These are phyloP conservation scores for Philereme transversata DNA, from an alignment of 2,888 invertebrate species.

Conservation along the genomic window DNA sequence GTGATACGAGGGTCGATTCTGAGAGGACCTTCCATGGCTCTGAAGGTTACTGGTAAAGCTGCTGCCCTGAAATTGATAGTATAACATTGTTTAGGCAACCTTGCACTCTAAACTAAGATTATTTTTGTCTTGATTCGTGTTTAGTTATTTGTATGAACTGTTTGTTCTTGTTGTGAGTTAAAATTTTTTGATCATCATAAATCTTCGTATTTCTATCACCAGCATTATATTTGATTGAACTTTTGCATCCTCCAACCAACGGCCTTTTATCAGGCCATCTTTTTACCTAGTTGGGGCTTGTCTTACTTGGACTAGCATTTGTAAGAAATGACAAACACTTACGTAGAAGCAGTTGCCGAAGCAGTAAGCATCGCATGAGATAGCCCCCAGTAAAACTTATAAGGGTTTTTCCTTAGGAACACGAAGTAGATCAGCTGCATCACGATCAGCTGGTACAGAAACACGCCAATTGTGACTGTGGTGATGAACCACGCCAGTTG, in stretches of 20 bases:
- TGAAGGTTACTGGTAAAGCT: conserved; percentile 94
- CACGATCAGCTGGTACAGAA: conserved; percentile 92
- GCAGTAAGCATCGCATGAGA: conserved; percentile 94
- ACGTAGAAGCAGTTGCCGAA: conserved; percentile 96
- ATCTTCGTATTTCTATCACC: too few species aligned
- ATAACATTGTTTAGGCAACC: not conserved
- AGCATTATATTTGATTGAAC: too few species aligned
- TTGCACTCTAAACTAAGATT: too few species aligned
- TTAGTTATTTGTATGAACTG: too few species aligned
- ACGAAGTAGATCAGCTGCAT: conserved; percentile 93
- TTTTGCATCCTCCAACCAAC: too few species aligned
- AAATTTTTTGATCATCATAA: too few species aligned
- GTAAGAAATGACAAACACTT: conserved; percentile 65
- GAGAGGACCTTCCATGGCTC: conserved; percentile 93
- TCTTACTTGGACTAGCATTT: not conserved
- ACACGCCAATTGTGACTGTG: conserved; percentile 91
- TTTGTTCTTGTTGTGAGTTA: not conserved
- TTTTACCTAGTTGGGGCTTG: too few species aligned
- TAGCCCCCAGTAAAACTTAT: conserved; percentile 92
- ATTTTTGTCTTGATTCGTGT: too few species aligned
- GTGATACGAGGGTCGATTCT: conserved; percentile 92
- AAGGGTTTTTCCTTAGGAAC: conserved; percentile 92
- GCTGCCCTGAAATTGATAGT: conserved; percentile 86
- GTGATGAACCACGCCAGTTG: conserved; percentile 90
- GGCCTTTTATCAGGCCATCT: too few species aligned